Percentiles rank a stretch among this genome's conserved stretches.
These are phyloP conservation scores for Mormyrus proboscirostris DNA, from an alignment of 2,797 vertebrate genomes.

Conservation along the genomic window DNA sequence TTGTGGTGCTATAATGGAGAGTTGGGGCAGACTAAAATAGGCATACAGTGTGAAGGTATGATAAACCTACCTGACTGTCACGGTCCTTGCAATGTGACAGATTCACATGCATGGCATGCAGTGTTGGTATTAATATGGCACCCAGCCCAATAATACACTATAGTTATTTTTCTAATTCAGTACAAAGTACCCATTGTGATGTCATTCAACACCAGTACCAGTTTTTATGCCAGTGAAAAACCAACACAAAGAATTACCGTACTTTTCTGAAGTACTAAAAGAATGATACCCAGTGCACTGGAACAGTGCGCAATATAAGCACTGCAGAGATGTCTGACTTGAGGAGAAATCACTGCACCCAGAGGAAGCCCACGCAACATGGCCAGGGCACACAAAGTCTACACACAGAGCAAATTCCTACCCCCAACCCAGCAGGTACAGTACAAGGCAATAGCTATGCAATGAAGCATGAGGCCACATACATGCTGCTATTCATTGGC, in stretches of 20 bases:
- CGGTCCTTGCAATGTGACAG: background rate
- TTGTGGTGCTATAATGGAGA: background rate
- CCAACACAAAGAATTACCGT: background rate
- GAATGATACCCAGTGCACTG: background rate
- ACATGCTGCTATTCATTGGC: background rate
- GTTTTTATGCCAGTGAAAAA: background rate
- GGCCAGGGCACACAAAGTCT: background rate
- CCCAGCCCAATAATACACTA: background rate
- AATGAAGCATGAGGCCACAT: background rate
- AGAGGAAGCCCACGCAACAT: background rate
- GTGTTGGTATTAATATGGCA: background rate
- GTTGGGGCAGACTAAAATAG: background rate
- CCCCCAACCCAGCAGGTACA: background rate
- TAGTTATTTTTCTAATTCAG: background rate
- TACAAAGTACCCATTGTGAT: background rate
- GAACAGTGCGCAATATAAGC: background rate
- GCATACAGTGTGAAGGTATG: background rate
- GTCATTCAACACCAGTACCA: background rate
- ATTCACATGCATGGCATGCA: background rate
- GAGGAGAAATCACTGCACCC: background rate
- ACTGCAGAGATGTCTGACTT: background rate
- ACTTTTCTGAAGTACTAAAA: background rate
- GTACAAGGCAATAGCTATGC: background rate
- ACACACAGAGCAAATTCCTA: background rate
- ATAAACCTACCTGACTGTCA: background rate